Evolutionary conservation across 1,140 invertebrate genomes (phyloP).

Genomic region (Eupristina koningsbergeri): DNA sequence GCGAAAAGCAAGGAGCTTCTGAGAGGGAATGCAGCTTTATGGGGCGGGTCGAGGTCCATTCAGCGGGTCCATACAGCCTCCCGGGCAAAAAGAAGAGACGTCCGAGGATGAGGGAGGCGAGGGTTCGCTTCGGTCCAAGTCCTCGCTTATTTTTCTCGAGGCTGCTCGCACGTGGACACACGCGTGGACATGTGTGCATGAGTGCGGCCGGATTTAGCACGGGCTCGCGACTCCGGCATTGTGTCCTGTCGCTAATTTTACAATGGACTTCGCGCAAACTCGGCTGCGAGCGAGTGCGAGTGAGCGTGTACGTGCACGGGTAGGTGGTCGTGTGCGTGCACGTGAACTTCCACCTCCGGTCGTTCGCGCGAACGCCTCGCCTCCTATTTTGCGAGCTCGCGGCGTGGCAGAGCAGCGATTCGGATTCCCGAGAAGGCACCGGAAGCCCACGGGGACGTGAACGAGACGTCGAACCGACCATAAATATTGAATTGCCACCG

Average conservation of each 20-base stretch:
- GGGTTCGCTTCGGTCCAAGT: neutral
- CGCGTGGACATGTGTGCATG: constrained; percentile 38
- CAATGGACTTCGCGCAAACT: constrained; percentile 58
- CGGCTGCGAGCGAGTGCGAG: constrained; percentile 10
- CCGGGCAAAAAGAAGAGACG: too few species aligned
- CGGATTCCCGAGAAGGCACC: neutral
- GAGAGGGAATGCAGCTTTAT: too few species aligned
- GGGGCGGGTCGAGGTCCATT: too few species aligned
- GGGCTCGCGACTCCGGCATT: constrained; percentile 71
- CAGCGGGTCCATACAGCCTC: too few species aligned
- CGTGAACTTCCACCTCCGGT: constrained; percentile 54
- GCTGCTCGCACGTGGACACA: constrained; percentile 51
- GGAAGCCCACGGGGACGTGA: constrained; percentile 40
- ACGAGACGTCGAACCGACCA: constrained; percentile 43
- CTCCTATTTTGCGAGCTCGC: neutral
- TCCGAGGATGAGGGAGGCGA: neutral
- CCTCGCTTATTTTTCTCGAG: neutral
- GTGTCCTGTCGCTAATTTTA: constrained; percentile 73
- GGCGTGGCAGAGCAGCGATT: neutral
- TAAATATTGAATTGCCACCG: constrained; percentile 36
- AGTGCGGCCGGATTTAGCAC: constrained; percentile 67
- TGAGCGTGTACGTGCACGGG: neutral
- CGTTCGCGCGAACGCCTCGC: neutral
- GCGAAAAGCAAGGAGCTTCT: too few species aligned
- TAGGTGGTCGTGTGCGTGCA: constrained; percentile 41